Evolutionary conservation across 2,113 vertebrate genomes (phyloP), one percentile per base, ranked within the genome.

Genomic region (Saimiri boliviensis): DNA sequence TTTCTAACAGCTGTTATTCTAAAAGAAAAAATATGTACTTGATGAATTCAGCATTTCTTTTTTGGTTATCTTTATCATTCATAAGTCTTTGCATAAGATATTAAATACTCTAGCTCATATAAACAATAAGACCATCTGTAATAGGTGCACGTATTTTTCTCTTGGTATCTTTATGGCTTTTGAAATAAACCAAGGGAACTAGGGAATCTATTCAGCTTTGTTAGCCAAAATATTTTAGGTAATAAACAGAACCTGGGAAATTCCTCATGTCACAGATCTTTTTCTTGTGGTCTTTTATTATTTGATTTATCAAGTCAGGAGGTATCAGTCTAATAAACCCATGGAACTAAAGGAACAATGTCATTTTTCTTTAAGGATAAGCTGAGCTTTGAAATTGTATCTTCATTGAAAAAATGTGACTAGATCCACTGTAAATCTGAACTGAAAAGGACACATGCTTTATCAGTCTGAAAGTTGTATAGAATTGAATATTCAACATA

Each of bases 321-420:
- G 23, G 14, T 74, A 91, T 91, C 56, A 60, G 40, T 88, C 37
- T 93, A 92, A 70, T 92, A 90, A 87, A 76, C 47, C 91, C 84
- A 58, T 74, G 71, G 37, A 94, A 74, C 21, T 42, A 54, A 81
- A 86, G 82, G 63, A 95, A 93, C 91, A 97, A 89, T 87, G n/a
- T 87, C 56, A 73, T 96, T 94, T 97, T 96, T 97, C 80, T 97
- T 93, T 79, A 73, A 68, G 37, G 95, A 58, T 95, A 95, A 96
- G 35, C 63, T 84, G 32, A 58, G 85, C 45, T 87, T 97, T 96
- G 87, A 95, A 97, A 97, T 80, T 85, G n/a, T 92, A 93, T 96
- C 87, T 93, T 87, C 30, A 73, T 8, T 94, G 89, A 60, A 95
- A 97, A 56, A 85, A 90, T 37, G 13, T 93, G 89, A 81, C 54